Evolutionary conservation across 2,888 invertebrate genomes (phyloP).

Genomic region (Perdita meconis): DNA sequence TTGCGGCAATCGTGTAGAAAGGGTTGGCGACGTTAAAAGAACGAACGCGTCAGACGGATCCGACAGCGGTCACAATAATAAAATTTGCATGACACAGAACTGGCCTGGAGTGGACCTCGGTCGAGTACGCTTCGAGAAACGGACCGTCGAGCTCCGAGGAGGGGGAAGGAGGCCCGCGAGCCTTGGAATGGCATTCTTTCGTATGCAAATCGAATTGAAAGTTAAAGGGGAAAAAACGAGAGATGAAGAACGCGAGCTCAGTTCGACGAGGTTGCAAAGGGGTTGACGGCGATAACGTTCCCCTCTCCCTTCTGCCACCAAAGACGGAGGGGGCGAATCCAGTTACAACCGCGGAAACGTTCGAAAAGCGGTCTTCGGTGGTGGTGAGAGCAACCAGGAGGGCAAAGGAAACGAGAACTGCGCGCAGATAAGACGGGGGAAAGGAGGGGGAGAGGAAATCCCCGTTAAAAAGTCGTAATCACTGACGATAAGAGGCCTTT

Average conservation of each 20-base stretch:
- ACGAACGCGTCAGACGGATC: constrained; percentile 27
- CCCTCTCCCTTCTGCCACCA: no score
- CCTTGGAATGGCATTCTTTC: constrained; percentile 69
- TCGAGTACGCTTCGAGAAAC: constrained; percentile 36
- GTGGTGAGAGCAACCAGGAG: constrained; percentile 36
- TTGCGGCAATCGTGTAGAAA: constrained; percentile 41
- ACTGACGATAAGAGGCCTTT: constrained; percentile 72
- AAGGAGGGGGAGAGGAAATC: constrained; percentile 52
- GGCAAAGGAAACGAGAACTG: constrained; percentile 44
- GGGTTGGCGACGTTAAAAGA: constrained; percentile 22
- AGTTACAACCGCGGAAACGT: constrained; percentile 61
- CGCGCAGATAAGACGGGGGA: constrained; percentile 41
- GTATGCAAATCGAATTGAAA: constrained; percentile 69
- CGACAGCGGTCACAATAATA: constrained; percentile 53
- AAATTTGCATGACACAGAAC: constrained; percentile 64
- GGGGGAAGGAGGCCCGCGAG: constrained; percentile 26
- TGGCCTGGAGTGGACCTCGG: constrained; percentile 52
- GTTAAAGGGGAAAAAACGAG: constrained; percentile 13
- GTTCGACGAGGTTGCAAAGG: constrained; percentile 46
- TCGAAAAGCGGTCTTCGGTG: constrained; percentile 44
- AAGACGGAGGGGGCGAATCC: constrained; percentile 49
- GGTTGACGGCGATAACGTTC: constrained; percentile 39
- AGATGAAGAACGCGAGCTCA: background rate
- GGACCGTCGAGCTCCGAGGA: constrained; percentile 23
- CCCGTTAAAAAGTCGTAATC: constrained; percentile 78